Conservation (phyloP, 2,888 invertebrate genomes). For the Tetanocera ferruginea region DNA sequence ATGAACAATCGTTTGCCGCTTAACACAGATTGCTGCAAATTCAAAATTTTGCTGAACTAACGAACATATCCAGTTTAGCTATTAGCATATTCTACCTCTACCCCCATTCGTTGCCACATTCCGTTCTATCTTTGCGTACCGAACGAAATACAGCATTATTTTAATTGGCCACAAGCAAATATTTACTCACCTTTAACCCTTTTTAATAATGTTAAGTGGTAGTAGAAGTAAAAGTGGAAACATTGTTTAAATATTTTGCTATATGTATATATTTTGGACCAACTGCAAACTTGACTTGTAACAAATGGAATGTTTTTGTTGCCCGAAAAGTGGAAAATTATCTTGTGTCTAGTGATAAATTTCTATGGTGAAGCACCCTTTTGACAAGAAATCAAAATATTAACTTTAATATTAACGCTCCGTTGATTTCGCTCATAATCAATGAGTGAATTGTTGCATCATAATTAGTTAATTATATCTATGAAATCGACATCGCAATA, state of each 20-base stretch:
- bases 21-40: background rate
- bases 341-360: background rate
- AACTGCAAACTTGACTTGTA: background rate
- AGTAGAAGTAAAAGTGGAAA: background rate
- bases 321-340: too few relatives aligned
- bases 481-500: too few relatives aligned
- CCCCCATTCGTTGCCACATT: background rate
- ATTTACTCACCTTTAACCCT: conserved; percentile 56
- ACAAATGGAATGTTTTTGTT: background rate
- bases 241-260: background rate
- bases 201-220: conserved; percentile 48
- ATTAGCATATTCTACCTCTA: background rate
- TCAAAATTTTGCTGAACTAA: background rate
- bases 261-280: background rate
- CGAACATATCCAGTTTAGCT: background rate
- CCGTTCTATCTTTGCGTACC: background rate
- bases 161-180: conserved; percentile 56
- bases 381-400: too few relatives aligned
- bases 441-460: too few relatives aligned
- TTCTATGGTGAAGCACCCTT: background rate
- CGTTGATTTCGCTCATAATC: too few relatives aligned
- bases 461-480: too few relatives aligned
- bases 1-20: conserved; percentile 24
- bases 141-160: conserved; percentile 40
- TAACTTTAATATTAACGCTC: too few relatives aligned